Percentiles rank a stretch among this genome's conserved stretches.
Conservation (phyloP, 2,113 vertebrate genomes). For the Delphinapterus leucas region DNA sequence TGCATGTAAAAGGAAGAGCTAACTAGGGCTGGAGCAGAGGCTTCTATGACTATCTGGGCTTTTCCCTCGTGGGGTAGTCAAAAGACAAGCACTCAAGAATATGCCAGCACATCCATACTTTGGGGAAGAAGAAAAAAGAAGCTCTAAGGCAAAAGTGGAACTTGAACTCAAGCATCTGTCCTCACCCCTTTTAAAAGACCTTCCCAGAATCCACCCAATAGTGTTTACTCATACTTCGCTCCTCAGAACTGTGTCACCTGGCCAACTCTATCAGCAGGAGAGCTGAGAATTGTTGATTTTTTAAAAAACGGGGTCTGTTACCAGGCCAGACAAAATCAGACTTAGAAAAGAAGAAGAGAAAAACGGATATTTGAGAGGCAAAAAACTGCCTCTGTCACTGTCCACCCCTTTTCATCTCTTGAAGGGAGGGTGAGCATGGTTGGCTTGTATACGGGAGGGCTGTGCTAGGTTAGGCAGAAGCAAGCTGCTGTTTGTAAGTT, state of each 20-base stretch:
- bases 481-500: neutral
- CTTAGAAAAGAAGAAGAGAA: neutral
- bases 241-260: neutral
- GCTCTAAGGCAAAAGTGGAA: neutral
- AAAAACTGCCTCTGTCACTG: neutral
- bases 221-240: neutral
- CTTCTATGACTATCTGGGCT: neutral
- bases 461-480: neutral
- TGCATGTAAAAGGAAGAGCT: neutral
- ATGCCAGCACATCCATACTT: neutral
- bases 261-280: neutral
- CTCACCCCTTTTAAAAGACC: neutral
- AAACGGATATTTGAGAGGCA: neutral
- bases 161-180: neutral
- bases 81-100: neutral
- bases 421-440: neutral
- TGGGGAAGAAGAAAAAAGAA: neutral
- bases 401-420: neutral
- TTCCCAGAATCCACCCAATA: neutral
- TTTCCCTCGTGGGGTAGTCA: neutral
- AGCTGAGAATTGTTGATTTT: neutral
- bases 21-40: neutral
- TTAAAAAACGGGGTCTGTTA: neutral
- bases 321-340: neutral
- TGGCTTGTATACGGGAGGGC: too few relatives aligned